A percentile compares a stretch with the other conserved stretches of the same genome.
Evolutionary conservation across 2,888 invertebrate genomes (phyloP).

Genomic region (Aphidoletes aphidimyza): DNA sequence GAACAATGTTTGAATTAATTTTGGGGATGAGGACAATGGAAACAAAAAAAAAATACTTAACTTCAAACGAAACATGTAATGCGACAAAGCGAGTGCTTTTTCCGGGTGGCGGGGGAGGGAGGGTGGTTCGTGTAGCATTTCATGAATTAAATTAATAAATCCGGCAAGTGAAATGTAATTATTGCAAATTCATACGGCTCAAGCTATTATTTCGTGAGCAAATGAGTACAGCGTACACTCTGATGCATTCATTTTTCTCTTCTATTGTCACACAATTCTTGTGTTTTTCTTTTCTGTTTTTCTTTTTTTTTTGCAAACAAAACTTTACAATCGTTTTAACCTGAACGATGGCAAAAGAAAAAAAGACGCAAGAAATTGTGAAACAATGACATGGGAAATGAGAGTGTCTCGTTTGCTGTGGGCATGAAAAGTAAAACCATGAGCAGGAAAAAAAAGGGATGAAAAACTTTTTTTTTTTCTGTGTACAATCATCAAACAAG

Average conservation of each 20-base stretch:
- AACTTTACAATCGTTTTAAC: slow-evolving; percentile 2
- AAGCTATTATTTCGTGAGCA: not conserved
- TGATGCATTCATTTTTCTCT: too few relatives aligned
- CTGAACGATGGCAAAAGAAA: not conserved
- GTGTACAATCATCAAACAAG: not conserved
- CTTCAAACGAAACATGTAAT: not conserved
- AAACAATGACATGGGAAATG: not conserved
- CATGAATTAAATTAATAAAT: slow-evolving; percentile 25
- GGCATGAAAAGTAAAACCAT: not conserved
- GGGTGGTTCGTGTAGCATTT: too few relatives aligned
- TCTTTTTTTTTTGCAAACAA: not conserved
- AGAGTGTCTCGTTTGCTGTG: not conserved
- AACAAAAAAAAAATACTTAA: not conserved
- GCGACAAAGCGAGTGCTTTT: not conserved
- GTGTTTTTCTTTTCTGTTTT: too few relatives aligned
- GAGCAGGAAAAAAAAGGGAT: not conserved
- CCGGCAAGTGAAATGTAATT: not conserved
- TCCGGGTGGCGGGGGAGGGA: too few relatives aligned
- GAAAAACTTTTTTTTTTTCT: not conserved
- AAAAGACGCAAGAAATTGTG: not conserved
- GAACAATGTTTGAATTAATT: too few relatives aligned
- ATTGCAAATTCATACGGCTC: slow-evolving; percentile 16
- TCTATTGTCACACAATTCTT: too few relatives aligned
- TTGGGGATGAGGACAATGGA: too few relatives aligned
- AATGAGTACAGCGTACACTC: not conserved